These are phyloP conservation scores for Propsilocerus akamusi DNA, from an alignment of 1,140 invertebrate genomes.

Conservation along the genomic window DNA sequence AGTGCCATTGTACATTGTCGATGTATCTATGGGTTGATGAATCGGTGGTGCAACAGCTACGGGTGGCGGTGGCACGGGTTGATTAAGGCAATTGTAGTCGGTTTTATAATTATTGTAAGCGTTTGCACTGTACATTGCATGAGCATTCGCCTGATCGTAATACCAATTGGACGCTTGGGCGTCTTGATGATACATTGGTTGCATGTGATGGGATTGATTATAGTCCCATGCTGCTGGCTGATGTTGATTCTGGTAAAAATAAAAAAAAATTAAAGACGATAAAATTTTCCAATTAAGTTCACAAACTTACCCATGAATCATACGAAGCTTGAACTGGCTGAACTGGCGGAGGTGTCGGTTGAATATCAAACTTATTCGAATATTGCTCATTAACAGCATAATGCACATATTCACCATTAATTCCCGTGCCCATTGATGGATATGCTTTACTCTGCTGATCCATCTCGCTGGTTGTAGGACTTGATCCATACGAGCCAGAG, in stretches of 20 bases:
- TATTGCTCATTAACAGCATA: background rate
- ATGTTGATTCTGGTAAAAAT: background rate
- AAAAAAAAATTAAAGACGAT: background rate
- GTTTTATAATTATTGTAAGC: conserved; percentile 1
- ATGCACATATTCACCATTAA: background rate
- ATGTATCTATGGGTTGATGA: background rate
- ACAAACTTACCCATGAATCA: background rate
- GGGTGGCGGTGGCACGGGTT: background rate
- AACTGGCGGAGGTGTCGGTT: background rate
- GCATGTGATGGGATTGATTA: background rate
- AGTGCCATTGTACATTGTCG: background rate
- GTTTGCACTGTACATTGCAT: background rate
- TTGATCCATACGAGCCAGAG: too few relatives aligned
- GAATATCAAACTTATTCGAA: background rate
- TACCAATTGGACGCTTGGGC: background rate
- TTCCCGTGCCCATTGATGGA: background rate
- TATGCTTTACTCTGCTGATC: too few relatives aligned
- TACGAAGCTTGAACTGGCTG: background rate
- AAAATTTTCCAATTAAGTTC: too few relatives aligned
- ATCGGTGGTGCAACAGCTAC: background rate
- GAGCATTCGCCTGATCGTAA: background rate
- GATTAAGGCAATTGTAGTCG: conserved; percentile 1
- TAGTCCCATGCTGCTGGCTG: background rate
- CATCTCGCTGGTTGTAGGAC: too few relatives aligned
- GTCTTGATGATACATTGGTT: too few relatives aligned